phyloP scores from a whole-genome alignment of 1,140 invertebrate species.

The Alviniconcha marisindica region DNA sequence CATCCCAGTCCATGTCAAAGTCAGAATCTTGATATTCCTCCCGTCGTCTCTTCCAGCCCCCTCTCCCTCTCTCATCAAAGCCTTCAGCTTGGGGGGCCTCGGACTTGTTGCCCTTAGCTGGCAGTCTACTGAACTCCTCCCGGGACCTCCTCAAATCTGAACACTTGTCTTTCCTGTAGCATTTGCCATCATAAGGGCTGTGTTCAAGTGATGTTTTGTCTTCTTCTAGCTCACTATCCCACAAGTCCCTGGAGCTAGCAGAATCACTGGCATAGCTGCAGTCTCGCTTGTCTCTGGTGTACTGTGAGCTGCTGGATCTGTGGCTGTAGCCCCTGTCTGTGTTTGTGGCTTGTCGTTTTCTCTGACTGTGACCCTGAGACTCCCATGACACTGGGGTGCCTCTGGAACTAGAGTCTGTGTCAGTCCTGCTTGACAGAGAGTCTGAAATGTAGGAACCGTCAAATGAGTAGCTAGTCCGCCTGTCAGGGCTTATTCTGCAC shows the following conservation, averaged over 20 bases:
- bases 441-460: not conserved
- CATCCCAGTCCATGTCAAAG: slow-evolving; percentile 10
- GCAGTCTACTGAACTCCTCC: no score
- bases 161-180: no score
- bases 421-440: not conserved
- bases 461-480: not conserved
- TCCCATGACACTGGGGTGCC: slow-evolving; percentile 16
- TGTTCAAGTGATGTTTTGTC: no score
- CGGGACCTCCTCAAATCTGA: no score
- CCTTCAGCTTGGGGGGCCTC: no score
- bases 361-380: not conserved
- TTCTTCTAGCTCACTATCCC: not conserved
- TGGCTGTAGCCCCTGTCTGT: not conserved
- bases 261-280: not conserved
- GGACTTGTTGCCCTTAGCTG: no score
- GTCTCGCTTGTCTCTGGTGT: not conserved
- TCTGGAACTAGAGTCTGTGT: not conserved
- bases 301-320: not conserved
- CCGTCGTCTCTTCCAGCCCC: not conserved
- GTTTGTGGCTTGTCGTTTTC: not conserved
- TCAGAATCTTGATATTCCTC: not conserved
- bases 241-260: slow-evolving; percentile 1
- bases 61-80: not conserved
- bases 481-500: not conserved
- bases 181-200: no score